Conservation (phyloP, 2,797 vertebrate genomes). For the Bradypodion ventrale region DNA sequence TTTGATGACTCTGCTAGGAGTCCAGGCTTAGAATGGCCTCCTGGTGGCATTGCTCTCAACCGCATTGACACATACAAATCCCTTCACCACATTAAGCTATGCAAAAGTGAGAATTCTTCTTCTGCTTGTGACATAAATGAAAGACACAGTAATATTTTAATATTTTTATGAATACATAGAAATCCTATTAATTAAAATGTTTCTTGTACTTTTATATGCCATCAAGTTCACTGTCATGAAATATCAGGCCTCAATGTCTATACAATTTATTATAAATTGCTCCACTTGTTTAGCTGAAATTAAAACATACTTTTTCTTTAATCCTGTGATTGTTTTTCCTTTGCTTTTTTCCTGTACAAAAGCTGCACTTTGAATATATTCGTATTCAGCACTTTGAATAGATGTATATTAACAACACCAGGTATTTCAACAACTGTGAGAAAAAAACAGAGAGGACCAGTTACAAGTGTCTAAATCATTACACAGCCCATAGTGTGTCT, state of each 20-base stretch:
- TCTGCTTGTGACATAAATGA: not conserved
- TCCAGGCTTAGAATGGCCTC: too few relatives aligned
- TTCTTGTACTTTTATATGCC: not conserved
- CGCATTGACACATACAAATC: too few relatives aligned
- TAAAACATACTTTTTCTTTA: not conserved
- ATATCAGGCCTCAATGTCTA: not conserved
- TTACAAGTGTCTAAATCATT: not conserved
- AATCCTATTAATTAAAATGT: not conserved
- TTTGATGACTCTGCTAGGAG: too few relatives aligned
- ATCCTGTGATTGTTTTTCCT: not conserved
- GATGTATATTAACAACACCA: not conserved
- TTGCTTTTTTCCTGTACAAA: not conserved
- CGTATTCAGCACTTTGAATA: not conserved
- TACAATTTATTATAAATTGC: constrained; percentile 4
- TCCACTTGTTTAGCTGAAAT: not conserved
- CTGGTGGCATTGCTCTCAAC: too few relatives aligned
- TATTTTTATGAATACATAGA: not conserved
- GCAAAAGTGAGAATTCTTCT: not conserved
- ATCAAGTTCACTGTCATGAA: not conserved
- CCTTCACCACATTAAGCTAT: too few relatives aligned
- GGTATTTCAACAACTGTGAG: not conserved
- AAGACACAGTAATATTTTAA: not conserved
- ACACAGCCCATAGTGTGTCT: not conserved
- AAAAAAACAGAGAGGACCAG: not conserved
- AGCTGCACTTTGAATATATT: not conserved